phyloP scores from a whole-genome alignment of 2,113 vertebrate genomes.

The Triplophysa dalaica region DNA sequence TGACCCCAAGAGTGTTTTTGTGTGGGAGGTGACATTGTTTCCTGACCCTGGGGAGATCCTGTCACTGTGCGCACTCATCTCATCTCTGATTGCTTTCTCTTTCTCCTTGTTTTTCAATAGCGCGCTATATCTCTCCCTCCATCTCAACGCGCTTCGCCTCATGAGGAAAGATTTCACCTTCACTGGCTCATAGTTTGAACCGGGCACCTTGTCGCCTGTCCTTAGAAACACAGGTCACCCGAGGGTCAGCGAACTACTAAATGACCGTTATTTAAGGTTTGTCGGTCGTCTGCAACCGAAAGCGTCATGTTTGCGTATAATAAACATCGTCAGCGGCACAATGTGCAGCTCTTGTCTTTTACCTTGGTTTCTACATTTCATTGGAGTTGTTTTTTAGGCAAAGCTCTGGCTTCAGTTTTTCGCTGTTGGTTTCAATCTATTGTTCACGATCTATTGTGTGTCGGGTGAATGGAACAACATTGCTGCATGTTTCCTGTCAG shows the following conservation, averaged over 20 bases:
- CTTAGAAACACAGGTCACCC: constrained; percentile 43
- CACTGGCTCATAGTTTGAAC: constrained; percentile 53
- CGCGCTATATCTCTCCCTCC: constrained; percentile 8
- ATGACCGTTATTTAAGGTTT: constrained; percentile 29
- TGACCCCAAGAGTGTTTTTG: constrained; percentile 49
- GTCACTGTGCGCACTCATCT: constrained; percentile 20
- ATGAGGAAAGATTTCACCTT: constrained; percentile 40
- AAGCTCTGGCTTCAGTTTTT: constrained; percentile 18
- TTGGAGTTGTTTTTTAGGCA: constrained; percentile 39
- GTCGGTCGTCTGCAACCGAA: background rate
- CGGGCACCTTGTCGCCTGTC: constrained; percentile 41
- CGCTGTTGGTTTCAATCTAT: constrained; percentile 46
- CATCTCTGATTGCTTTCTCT: constrained; percentile 58
- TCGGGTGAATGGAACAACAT: constrained; percentile 54
- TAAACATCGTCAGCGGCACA: constrained; percentile 37
- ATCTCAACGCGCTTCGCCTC: constrained; percentile 16
- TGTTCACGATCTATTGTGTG: constrained; percentile 53
- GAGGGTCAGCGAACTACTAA: constrained; percentile 42
- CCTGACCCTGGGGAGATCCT: constrained; percentile 54
- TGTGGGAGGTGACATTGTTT: constrained; percentile 64
- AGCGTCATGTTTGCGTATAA: constrained; percentile 29
- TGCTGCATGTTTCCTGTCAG: constrained; percentile 57
- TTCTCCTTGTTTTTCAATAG: constrained; percentile 44
- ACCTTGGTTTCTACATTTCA: constrained; percentile 44
- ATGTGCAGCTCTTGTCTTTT: constrained; percentile 42